A percentile compares a stretch with the other conserved stretches of the same genome.
Evolutionary conservation across 2,888 invertebrate genomes (phyloP).

Genomic region (Stenoptilia bipunctidactyla): DNA sequence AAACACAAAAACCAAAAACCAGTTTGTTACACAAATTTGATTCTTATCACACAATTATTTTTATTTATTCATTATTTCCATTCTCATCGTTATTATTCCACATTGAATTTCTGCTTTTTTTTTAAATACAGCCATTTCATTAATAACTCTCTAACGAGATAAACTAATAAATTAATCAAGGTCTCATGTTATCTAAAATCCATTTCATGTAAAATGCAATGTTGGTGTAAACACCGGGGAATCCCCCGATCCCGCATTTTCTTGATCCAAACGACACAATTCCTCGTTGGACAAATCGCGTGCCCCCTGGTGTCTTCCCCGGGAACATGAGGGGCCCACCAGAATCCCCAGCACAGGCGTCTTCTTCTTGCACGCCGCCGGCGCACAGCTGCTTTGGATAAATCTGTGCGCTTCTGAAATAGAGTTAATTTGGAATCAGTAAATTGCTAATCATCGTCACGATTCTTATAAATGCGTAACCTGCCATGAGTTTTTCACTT

Average conservation of each 20-base stretch:
- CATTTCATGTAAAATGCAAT: constrained; percentile 68
- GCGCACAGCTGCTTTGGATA: constrained; percentile 66
- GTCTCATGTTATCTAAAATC: constrained; percentile 65
- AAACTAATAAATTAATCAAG: constrained; percentile 17
- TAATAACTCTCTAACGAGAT: too few relatives aligned
- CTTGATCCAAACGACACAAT: constrained; percentile 70
- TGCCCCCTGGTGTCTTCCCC: constrained; percentile 29
- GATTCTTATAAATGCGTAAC: too few relatives aligned
- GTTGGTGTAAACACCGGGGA: constrained; percentile 74
- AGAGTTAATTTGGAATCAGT: too few relatives aligned
- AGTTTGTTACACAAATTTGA: too few relatives aligned
- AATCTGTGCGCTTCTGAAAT: constrained; percentile 32
- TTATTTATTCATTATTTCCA: too few relatives aligned
- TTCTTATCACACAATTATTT: too few relatives aligned
- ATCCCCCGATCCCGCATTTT: constrained; percentile 55
- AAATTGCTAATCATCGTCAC: too few relatives aligned
- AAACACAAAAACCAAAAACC: too few relatives aligned
- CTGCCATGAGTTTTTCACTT: too few relatives aligned
- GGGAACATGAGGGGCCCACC: constrained; percentile 75
- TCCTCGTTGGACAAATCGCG: constrained; percentile 71
- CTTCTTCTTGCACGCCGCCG: constrained; percentile 62
- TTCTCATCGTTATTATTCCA: too few relatives aligned
- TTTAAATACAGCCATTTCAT: too few relatives aligned
- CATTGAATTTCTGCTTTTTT: too few relatives aligned
- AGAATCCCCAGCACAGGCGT: constrained; percentile 77